Evolutionary conservation across 2,888 invertebrate genomes (phyloP).

Genomic region (Cantharis lateralis): DNA sequence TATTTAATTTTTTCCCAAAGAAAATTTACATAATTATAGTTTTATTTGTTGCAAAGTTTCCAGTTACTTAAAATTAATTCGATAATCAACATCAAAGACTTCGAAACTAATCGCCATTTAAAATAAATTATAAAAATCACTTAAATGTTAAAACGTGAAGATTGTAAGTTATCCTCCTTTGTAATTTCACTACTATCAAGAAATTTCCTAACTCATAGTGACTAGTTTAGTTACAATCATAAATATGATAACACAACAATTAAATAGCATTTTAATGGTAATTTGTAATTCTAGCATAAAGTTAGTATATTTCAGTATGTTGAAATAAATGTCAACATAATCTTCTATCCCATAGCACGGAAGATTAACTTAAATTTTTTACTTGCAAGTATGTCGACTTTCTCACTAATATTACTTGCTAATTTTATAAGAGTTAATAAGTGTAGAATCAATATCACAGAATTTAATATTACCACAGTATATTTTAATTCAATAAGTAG

Average conservation of each 20-base stretch:
- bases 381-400: neutral
- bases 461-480: neutral
- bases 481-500: neutral
- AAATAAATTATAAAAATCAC: neutral
- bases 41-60: neutral
- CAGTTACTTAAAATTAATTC: neutral
- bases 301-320: neutral
- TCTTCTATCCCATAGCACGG: neutral
- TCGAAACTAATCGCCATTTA: neutral
- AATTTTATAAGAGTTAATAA: neutral
- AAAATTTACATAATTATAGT: neutral
- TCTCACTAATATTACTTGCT: neutral
- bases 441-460: neutral
- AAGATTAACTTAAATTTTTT: neutral
- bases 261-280: neutral
- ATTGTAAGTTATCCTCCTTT: neutral
- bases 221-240: neutral
- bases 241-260: neutral
- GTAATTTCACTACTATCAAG: neutral
- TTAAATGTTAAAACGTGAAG: neutral
- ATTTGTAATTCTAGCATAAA: neutral
- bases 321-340: neutral
- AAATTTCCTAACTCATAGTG: neutral
- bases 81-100: neutral
- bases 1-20: neutral